Conservation (phyloP, 2,888 invertebrate genomes). For the Argyresthia albistria region DNA sequence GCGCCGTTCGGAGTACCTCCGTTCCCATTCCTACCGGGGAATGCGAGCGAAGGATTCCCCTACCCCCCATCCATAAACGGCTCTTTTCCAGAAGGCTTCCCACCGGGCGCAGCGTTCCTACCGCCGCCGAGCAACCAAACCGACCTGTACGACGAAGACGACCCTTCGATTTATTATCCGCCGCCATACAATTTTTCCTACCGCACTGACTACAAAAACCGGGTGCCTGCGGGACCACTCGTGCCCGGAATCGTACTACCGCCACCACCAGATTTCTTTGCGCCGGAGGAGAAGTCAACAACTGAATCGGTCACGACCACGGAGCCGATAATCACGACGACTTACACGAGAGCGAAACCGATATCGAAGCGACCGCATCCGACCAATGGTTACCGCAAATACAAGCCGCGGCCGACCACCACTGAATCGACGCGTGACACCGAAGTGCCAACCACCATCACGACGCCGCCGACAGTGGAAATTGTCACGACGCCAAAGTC, state of each 20-base stretch:
- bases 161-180: constrained; percentile 92
- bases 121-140: constrained; percentile 82
- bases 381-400: constrained; percentile 37
- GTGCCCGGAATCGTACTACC: constrained; percentile 92
- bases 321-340: constrained; percentile 29
- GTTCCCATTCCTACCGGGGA: constrained; percentile 74
- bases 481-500: constrained; percentile 47
- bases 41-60: constrained; percentile 71
- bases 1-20: constrained; percentile 75
- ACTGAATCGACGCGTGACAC: constrained; percentile 43
- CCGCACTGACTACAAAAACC: constrained; percentile 81
- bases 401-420: constrained; percentile 49
- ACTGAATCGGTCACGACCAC: constrained; percentile 38
- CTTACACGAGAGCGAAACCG: constrained; percentile 40
- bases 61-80: constrained; percentile 71
- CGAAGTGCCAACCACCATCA: constrained; percentile 50
- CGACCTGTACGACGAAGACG: constrained; percentile 89
- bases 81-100: constrained; percentile 70
- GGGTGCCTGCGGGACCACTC: constrained; percentile 87
- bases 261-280: constrained; percentile 91
- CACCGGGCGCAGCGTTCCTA: constrained; percentile 72
- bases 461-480: constrained; percentile 49
- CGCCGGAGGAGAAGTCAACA: constrained; percentile 73
- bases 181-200: constrained; percentile 92
- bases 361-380: constrained; percentile 39